Conservation (phyloP, 2,113 vertebrate genomes). For the Pleuronectes platessa region DNA sequence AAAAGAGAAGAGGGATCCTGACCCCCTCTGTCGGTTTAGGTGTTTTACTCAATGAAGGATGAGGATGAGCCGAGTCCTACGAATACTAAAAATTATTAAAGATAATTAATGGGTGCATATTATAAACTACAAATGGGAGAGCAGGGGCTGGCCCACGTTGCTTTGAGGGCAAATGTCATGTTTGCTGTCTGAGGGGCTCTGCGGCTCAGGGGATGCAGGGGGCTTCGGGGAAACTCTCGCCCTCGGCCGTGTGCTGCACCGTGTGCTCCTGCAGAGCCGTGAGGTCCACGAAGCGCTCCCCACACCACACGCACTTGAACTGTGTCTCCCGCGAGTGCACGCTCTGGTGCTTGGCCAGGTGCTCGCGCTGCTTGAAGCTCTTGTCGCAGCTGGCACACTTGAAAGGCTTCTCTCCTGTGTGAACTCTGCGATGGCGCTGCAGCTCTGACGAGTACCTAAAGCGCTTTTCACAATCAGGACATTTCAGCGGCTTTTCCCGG, state of each 20-base stretch:
- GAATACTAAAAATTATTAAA: constrained; percentile 31
- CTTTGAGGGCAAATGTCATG: constrained; percentile 22
- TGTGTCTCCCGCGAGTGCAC: constrained; percentile 96
- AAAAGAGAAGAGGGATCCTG: constrained; percentile 19
- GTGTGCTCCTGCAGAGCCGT: constrained; percentile 95
- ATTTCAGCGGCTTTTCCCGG: constrained; percentile 94
- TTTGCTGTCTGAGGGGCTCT: constrained; percentile 12
- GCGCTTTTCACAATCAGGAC: constrained; percentile 95
- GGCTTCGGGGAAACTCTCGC: constrained; percentile 90
- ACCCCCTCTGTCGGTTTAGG: not conserved
- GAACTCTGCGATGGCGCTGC: constrained; percentile 93
- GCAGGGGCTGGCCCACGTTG: constrained; percentile 43
- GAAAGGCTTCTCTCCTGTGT: constrained; percentile 97
- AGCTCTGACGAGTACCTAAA: constrained; percentile 96
- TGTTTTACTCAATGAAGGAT: constrained; percentile 23
- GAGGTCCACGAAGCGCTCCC: constrained; percentile 93
- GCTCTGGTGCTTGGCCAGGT: constrained; percentile 96
- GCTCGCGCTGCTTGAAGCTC: constrained; percentile 97
- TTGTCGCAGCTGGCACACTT: constrained; percentile 96
- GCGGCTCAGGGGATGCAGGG: constrained; percentile 86
- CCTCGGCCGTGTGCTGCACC: constrained; percentile 91
- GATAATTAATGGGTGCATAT: constrained; percentile 34
- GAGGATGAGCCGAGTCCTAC: constrained; percentile 30
- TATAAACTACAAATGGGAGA: constrained; percentile 41
- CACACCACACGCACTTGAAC: constrained; percentile 98